A percentile compares a stretch with the other conserved stretches of the same genome.
Conservation (phyloP, 2,888 invertebrate species). For the Diarsia mendica region DNA sequence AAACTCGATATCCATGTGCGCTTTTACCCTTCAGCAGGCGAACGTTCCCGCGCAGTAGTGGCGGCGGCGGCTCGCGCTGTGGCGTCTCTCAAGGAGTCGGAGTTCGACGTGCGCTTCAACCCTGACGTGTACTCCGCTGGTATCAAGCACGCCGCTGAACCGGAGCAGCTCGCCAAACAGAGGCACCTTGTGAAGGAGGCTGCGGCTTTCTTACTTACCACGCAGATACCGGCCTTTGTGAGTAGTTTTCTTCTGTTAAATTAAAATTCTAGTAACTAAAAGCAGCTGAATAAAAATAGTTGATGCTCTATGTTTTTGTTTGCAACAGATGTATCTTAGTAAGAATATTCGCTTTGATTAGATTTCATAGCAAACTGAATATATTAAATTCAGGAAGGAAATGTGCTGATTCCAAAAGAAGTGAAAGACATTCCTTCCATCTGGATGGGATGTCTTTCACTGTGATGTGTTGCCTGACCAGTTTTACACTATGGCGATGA, state of each 20-base stretch:
- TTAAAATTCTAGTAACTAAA: neutral
- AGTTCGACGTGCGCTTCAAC: conserved; percentile 99
- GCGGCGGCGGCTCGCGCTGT: conserved; percentile 97
- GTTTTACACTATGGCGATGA: too few species aligned
- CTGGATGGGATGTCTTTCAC: too few species aligned
- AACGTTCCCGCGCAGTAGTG: conserved; percentile 96
- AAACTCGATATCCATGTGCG: too few species aligned
- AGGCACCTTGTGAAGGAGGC: conserved; percentile 98
- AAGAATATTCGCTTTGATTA: too few species aligned
- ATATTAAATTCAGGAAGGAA: too few species aligned
- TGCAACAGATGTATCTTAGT: too few species aligned
- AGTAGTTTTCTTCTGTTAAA: conserved; percentile 76
- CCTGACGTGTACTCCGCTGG: conserved; percentile 99
- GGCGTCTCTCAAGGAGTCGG: conserved; percentile 98
- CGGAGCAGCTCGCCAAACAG: conserved; percentile 94
- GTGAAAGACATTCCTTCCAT: too few species aligned
- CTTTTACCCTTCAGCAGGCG: conserved; percentile 88
- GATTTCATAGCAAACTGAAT: too few species aligned
- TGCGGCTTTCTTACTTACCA: conserved; percentile 97
- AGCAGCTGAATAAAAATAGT: neutral
- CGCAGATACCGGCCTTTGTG: conserved; percentile 98
- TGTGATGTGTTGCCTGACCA: too few species aligned
- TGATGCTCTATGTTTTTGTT: neutral
- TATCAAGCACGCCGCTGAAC: conserved; percentile 94
- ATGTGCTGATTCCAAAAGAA: too few species aligned